Base-by-base conservation (phyloP, 2,797 vertebrate genomes). In the Myoxocephalus aenaeus region DNA sequence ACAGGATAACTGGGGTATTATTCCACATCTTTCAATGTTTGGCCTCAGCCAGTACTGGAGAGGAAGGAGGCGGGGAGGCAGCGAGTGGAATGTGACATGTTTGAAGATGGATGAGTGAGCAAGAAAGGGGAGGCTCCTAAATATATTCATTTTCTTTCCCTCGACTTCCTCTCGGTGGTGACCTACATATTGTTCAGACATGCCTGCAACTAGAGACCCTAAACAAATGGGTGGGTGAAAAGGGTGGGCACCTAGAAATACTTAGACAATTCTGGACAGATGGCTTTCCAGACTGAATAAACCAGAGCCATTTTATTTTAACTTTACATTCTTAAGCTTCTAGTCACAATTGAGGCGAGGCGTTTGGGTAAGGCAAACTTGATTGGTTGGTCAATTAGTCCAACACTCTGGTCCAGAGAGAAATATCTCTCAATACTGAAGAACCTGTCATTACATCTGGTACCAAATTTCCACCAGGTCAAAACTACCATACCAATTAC, bases 161-260 rank as follows among this genome's bases (percentile, higher is more conserved):
- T 87, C 50, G 18, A 84, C 88, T 90, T 92, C 90, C 89, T 87
- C 74, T 83, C 70, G 70, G 83, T 61, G 78, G 73, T 93, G 94
- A 94, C 93, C 92, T 93, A 94, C 87, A 94, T 94, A 89, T 90
- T 87, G 88, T 92, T 93, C 77, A 90, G 90, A 92, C 84, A 83
- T 84, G 87, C 79, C 79, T 88, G 86, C 82, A 83, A 93, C 48
- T 63, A 65, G 67, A 91, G 87, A 84, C 65, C 73, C 22, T 51
- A 83, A 81, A 89, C 71, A 86, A 92, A 90, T 82, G 87, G 83
- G 75, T 75, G 85, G 80, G 66, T 82, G 73, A 85, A 76, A 80
- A 79, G 75, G 79, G 80, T 75, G 83, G 82, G 80, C 10, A 74
- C 72, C 80, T 71, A 58, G 11, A 87, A 82, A 83, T 86, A 83